These are phyloP conservation scores for Tiphia femorata DNA, from an alignment of 2,888 invertebrate species.

Conservation along the genomic window DNA sequence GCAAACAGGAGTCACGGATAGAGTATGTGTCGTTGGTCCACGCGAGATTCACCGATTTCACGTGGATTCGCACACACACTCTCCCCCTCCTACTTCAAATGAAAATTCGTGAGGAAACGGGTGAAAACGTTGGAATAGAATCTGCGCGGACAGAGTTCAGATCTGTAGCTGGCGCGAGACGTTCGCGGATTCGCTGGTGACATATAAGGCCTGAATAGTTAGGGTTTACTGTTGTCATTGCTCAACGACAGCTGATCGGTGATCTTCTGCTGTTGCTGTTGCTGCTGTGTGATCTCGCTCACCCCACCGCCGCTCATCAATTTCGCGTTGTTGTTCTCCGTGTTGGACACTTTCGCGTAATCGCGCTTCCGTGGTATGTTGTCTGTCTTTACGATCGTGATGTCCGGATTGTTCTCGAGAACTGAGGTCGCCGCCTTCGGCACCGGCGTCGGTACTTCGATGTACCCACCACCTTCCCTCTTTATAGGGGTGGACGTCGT, in stretches of 20 bases:
- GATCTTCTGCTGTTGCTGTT: conserved; percentile 51
- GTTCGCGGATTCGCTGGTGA: conserved; percentile 54
- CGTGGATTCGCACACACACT: too few relatives aligned
- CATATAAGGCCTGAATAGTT: conserved; percentile 68
- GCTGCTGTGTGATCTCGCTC: conserved; percentile 55
- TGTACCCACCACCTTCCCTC: conserved; percentile 66
- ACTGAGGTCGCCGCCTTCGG: conserved; percentile 65
- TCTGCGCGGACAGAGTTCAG: conserved; percentile 58
- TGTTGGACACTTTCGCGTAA: conserved; percentile 66
- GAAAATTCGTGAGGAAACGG: conserved; percentile 65
- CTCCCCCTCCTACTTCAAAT: conserved; percentile 56
- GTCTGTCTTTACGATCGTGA: conserved; percentile 75
- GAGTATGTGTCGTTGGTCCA: too few relatives aligned
- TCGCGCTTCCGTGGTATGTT: conserved; percentile 67
- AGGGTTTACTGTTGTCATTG: conserved; percentile 67
- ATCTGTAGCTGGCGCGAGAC: conserved; percentile 41
- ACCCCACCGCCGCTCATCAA: conserved; percentile 66
- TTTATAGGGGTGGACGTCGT: conserved; percentile 66
- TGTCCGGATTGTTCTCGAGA: conserved; percentile 73
- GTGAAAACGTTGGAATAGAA: conserved; percentile 65
- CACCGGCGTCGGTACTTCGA: conserved; percentile 60
- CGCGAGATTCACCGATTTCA: too few relatives aligned
- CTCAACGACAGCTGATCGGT: conserved; percentile 61
- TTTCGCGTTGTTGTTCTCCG: conserved; percentile 67
- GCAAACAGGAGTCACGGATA: too few relatives aligned